A percentile compares a stretch with the other conserved stretches of the same genome.
Evolutionary conservation across 2,113 vertebrate species (phyloP).

Genomic region (Scartelaos histophorus): DNA sequence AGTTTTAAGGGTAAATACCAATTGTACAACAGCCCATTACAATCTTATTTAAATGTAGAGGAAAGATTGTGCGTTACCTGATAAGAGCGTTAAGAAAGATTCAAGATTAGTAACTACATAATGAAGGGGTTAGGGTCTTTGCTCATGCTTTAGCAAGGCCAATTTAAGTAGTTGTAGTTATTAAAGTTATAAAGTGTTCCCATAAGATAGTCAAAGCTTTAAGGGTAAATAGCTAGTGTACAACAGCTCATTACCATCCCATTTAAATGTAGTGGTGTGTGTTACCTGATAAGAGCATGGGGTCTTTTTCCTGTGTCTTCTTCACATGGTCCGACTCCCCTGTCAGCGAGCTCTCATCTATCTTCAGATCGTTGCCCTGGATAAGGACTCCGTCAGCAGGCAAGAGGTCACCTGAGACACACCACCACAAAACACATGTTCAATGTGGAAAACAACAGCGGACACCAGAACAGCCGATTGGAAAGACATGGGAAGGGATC

Average conservation of each 20-base stretch:
- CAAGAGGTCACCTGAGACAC: constrained; percentile 89
- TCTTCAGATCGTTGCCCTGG: constrained; percentile 97
- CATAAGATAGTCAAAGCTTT: too few relatives aligned
- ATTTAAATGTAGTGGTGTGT: neutral
- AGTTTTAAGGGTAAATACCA: neutral
- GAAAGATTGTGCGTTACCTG: neutral
- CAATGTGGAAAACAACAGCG: neutral
- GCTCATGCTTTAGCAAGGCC: too few relatives aligned
- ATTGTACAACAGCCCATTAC: neutral
- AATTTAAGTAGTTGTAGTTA: too few relatives aligned
- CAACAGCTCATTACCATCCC: neutral
- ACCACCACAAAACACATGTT: neutral
- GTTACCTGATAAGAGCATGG: constrained; percentile 94
- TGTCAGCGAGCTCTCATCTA: constrained; percentile 97
- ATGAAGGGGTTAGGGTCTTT: too few relatives aligned
- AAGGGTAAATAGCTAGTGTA: too few relatives aligned
- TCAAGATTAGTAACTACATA: too few relatives aligned
- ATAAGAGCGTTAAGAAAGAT: neutral
- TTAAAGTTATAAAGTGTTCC: too few relatives aligned
- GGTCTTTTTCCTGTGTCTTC: constrained; percentile 91
- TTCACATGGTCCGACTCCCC: constrained; percentile 98
- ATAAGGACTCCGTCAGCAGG: constrained; percentile 95
- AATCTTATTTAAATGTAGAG: neutral
- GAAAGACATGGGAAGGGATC: neutral
- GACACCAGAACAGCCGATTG: neutral